phyloP scores from a whole-genome alignment of 2,797 vertebrate genomes.

The Coregonus sp. region DNA sequence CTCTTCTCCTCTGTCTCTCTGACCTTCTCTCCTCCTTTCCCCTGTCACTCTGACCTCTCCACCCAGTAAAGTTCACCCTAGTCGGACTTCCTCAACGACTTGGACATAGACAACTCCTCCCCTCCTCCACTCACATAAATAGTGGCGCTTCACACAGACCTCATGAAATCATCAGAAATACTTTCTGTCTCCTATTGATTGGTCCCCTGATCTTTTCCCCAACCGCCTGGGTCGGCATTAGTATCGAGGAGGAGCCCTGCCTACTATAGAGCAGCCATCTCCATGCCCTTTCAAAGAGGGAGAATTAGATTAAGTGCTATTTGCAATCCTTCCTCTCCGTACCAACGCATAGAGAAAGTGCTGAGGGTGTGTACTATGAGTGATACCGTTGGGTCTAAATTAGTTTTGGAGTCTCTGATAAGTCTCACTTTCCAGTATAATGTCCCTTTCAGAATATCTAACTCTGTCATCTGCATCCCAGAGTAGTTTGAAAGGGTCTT shows the following conservation, averaged over 20 bases:
- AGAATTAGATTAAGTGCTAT: conserved; percentile 48
- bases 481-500: background rate
- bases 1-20: no score
- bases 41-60: background rate
- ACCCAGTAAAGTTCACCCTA: background rate
- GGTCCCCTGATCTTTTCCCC: background rate
- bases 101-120: background rate
- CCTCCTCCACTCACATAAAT: background rate
- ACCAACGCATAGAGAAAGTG: background rate
- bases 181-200: conserved; percentile 20
- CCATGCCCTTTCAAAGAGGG: conserved; percentile 44
- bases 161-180: conserved; percentile 15
- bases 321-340: conserved; percentile 17
- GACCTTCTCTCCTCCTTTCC: no score
- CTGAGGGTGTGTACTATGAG: background rate
- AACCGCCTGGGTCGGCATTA: conserved; percentile 4
- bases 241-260: conserved; percentile 20
- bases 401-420: background rate
- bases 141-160: background rate
- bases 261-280: conserved; percentile 27
- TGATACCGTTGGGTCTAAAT: no score
- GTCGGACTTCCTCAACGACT: background rate
- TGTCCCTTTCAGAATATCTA: background rate
- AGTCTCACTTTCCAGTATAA: background rate
- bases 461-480: background rate